A percentile compares a stretch with the other conserved stretches of the same genome.
phyloP scores from a whole-genome alignment of 1,140 invertebrate species.

The Drosophila parabipectinata region DNA sequence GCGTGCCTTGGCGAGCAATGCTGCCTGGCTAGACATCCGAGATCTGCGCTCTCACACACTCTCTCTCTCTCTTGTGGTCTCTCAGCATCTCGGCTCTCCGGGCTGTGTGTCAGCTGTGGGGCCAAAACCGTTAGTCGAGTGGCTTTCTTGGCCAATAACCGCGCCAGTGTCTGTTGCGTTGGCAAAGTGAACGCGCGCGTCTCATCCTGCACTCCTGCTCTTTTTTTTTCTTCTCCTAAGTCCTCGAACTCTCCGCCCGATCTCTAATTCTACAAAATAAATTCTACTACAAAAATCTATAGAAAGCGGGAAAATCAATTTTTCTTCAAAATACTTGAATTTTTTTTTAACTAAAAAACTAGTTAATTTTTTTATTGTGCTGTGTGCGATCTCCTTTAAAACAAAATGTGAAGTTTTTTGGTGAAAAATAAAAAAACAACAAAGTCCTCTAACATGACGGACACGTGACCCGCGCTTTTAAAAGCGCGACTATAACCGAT shows the following conservation, averaged over 20 bases:
- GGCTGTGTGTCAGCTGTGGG: slow-evolving; percentile 28
- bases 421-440: slow-evolving; percentile 23
- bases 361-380: slow-evolving; percentile 18
- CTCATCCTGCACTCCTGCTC: slow-evolving; percentile 50
- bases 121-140: slow-evolving; percentile 35
- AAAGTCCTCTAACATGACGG: slow-evolving; percentile 31
- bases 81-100: not conserved
- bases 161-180: slow-evolving; percentile 78
- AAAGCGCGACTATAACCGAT: slow-evolving; percentile 27
- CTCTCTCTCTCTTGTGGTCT: not conserved
- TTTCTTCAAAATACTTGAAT: too few species aligned
- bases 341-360: not conserved
- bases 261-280: slow-evolving; percentile 13
- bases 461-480: slow-evolving; percentile 40
- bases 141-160: slow-evolving; percentile 44
- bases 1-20: slow-evolving; percentile 45
- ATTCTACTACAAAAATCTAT: not conserved
- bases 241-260: slow-evolving; percentile 29
- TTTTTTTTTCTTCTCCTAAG: slow-evolving; percentile 9
- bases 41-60: slow-evolving; percentile 24
- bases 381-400: slow-evolving; percentile 22
- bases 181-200: slow-evolving; percentile 75
- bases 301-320: not conserved
- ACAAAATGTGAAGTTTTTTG: slow-evolving; percentile 36
- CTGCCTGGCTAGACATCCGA: slow-evolving; percentile 18